Evolutionary conservation across 2,113 vertebrate genomes (phyloP).

Genomic region (Salvator merianae): DNA sequence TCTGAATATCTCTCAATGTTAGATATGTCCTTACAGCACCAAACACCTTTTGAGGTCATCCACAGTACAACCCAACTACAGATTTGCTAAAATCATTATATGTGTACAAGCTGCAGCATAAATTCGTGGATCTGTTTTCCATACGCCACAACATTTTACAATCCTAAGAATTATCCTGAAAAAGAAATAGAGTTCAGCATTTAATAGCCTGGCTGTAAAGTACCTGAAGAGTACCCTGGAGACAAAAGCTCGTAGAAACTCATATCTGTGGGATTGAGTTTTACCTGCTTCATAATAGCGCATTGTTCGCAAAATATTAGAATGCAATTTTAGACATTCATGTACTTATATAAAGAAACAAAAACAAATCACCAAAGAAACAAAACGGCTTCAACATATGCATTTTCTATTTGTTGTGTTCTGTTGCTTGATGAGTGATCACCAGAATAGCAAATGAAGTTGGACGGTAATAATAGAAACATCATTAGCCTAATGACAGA

Average conservation of each 20-base stretch:
- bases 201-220: conserved; percentile 62
- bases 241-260: conserved; percentile 64
- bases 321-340: conserved; percentile 39
- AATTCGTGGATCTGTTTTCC: conserved; percentile 68
- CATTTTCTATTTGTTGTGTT: conserved; percentile 20
- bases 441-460: conserved; percentile 13
- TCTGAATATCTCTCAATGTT: neutral
- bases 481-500: neutral
- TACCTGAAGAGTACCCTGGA: conserved; percentile 37
- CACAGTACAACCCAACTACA: conserved; percentile 1
- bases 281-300: conserved; percentile 40
- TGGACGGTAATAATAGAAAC: neutral
- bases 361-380: conserved; percentile 37
- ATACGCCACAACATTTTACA: conserved; percentile 61
- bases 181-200: conserved; percentile 63
- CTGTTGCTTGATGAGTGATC: neutral
- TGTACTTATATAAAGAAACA: too few species aligned
- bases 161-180: conserved; percentile 56
- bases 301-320: conserved; percentile 56
- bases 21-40: neutral
- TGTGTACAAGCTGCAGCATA: conserved; percentile 54
- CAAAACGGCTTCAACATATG: conserved; percentile 16
- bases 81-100: conserved; percentile 59
- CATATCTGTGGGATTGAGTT: conserved; percentile 54
- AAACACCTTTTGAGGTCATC: conserved; percentile 27